These are phyloP conservation scores for Picus viridis DNA, from an alignment of 2,797 vertebrate species.

Conservation along the genomic window DNA sequence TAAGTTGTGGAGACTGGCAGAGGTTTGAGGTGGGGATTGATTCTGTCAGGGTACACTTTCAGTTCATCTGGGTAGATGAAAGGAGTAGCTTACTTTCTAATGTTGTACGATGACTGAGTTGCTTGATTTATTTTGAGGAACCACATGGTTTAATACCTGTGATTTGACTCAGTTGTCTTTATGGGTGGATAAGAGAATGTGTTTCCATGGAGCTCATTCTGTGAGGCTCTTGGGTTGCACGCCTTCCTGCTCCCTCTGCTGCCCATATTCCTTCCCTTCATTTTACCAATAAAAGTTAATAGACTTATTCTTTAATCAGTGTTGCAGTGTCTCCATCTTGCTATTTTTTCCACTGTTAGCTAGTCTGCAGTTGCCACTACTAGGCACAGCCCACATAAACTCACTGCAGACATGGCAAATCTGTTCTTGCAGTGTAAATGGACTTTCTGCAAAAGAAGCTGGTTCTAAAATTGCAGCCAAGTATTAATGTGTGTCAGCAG, in stretches of 20 bases:
- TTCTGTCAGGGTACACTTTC: neutral
- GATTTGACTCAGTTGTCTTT: neutral
- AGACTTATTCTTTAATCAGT: neutral
- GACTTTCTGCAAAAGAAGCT: constrained; percentile 30
- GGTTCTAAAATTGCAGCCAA: neutral
- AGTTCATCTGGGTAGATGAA: neutral
- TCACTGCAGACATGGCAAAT: neutral
- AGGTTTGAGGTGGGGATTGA: neutral
- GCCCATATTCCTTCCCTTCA: neutral
- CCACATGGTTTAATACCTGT: neutral
- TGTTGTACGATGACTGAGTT: neutral
- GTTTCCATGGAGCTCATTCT: neutral
- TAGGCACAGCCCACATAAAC: neutral
- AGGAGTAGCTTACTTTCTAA: neutral
- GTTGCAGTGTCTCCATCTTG: neutral
- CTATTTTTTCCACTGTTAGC: neutral
- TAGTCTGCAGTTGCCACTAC: neutral
- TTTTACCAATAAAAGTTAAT: neutral
- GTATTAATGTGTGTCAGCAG: neutral
- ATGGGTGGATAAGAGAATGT: neutral
- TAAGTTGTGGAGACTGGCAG: neutral
- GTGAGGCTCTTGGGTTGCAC: neutral
- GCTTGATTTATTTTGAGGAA: neutral
- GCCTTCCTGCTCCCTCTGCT: neutral
- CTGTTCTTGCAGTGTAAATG: neutral